phyloP scores from a whole-genome alignment of 2,113 vertebrate genomes.

The Pluvianellus socialis region DNA sequence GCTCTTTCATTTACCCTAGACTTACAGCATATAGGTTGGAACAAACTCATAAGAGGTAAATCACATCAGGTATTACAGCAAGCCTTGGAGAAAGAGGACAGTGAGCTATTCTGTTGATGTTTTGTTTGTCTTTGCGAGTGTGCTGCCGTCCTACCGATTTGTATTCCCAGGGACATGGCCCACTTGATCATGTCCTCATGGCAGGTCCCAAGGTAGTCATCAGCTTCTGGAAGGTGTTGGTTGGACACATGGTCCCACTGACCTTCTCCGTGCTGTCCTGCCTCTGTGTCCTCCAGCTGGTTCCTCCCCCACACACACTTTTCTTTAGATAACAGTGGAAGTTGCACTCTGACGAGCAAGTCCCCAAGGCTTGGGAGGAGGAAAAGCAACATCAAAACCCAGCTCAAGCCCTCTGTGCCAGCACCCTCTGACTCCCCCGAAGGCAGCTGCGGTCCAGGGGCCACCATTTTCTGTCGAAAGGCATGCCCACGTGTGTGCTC shows the following conservation, averaged over 20 bases:
- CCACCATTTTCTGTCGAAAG: neutral
- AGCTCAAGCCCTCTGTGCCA: neutral
- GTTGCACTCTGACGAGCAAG: neutral
- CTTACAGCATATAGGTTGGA: neutral
- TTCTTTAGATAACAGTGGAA: neutral
- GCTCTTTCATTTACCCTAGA: neutral
- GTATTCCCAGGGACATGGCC: neutral
- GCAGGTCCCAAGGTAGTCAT: neutral
- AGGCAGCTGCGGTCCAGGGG: neutral
- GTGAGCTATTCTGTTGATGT: neutral
- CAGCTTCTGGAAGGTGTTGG: neutral
- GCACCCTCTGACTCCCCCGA: neutral
- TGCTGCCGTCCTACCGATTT: neutral
- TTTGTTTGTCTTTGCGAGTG: neutral
- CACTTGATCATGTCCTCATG: neutral
- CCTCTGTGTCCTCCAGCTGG: neutral
- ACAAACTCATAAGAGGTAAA: slow-evolving; percentile 2
- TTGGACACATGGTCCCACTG: neutral
- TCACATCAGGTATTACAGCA: neutral
- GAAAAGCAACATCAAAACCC: neutral
- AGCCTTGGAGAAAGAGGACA: neutral
- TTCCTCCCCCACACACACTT: neutral
- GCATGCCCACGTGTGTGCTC: fast-evolving
- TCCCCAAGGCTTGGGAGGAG: neutral
- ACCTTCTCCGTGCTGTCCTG: neutral